A percentile compares a stretch with the other conserved stretches of the same genome.
Evolutionary conservation across 64 coral and sea anemone genomes (phyloP).

Genomic region (Porites australiensis): DNA sequence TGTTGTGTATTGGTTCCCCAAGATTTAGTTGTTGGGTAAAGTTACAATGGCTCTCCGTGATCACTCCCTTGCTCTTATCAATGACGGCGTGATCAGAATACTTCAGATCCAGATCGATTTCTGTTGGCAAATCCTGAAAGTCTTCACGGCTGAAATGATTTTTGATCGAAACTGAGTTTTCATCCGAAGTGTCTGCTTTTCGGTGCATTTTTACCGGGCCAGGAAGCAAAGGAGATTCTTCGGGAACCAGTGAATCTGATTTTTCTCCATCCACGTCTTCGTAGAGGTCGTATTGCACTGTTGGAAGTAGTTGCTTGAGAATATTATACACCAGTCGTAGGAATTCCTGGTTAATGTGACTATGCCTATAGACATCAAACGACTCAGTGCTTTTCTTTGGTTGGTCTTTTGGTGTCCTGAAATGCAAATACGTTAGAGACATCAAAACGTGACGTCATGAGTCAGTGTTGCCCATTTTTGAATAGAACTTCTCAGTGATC

Average conservation of each 20-base stretch:
- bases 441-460: too few relatives aligned
- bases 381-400: background rate
- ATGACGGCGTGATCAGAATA: conserved; percentile 11
- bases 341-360: conserved; percentile 17
- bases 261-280: conserved; percentile 49
- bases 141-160: conserved; percentile 47
- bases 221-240: conserved; percentile 44
- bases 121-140: conserved; percentile 3
- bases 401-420: background rate
- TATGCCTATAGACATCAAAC: conserved; percentile 36
- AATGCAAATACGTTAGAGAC: too few relatives aligned
- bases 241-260: background rate
- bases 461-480: too few relatives aligned
- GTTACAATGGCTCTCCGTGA: conserved; percentile 7
- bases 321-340: conserved; percentile 38
- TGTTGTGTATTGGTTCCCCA: conserved; percentile 20
- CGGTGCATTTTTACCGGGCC: conserved; percentile 63
- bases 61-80: conserved; percentile 49
- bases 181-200: conserved; percentile 37
- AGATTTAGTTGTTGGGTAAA: conserved; percentile 29
- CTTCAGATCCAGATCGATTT: conserved; percentile 39
- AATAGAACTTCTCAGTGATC: too few relatives aligned
- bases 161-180: conserved; percentile 4
- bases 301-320: conserved; percentile 46
- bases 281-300: conserved; percentile 21